Percentiles rank a stretch among this genome's conserved stretches.
These are phyloP conservation scores for Lichenostomus cassidix DNA, from an alignment of 2,113 vertebrate genomes.

Conservation along the genomic window DNA sequence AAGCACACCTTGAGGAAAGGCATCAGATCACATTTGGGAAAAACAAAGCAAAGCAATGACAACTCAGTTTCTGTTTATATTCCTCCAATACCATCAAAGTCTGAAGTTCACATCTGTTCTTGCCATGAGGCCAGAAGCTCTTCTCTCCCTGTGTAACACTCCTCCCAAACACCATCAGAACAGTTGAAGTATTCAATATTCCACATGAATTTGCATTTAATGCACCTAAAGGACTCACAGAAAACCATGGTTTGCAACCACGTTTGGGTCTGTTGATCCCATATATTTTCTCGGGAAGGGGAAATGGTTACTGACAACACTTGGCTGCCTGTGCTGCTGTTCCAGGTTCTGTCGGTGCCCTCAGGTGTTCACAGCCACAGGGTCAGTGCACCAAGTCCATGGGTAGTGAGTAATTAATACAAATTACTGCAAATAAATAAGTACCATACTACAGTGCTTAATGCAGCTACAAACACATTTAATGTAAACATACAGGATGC, in stretches of 20 bases:
- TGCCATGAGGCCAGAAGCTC: background rate
- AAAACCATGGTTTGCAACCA: accelerated
- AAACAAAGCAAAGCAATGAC: background rate
- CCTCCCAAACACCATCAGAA: background rate
- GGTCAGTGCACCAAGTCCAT: accelerated
- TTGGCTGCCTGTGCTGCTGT: background rate
- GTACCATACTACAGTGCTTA: background rate
- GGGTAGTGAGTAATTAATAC: background rate
- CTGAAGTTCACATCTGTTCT: background rate
- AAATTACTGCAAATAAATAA: background rate
- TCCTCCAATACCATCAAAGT: accelerated
- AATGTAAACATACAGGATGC: background rate
- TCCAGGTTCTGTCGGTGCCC: background rate
- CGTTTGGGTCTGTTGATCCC: accelerated
- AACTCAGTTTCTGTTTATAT: background rate
- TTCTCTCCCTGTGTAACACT: accelerated
- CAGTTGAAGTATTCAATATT: background rate
- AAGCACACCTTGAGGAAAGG: background rate
- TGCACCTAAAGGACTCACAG: accelerated
- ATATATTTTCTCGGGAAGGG: accelerated
- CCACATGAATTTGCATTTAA: background rate
- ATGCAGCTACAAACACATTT: background rate
- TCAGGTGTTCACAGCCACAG: background rate
- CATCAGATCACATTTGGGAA: background rate
- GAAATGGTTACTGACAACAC: accelerated